Base-by-base conservation (phyloP, 2,888 invertebrate species). In the Tromatobia lineatoria region DNA sequence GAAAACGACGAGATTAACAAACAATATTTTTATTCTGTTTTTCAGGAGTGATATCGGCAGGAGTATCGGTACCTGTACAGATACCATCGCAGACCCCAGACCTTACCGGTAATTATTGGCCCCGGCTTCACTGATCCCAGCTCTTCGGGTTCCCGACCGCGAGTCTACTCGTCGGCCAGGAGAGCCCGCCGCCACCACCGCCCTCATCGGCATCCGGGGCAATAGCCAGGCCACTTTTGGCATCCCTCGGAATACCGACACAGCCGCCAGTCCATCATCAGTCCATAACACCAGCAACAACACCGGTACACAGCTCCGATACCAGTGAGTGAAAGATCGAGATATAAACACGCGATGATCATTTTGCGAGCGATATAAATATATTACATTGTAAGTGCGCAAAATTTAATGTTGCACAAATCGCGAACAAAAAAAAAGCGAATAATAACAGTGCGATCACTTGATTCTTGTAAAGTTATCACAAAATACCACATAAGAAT, bases 41-140 rank as follows among this genome's bases (percentile, higher is more conserved):
- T 94, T 95, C 95, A 98, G 98, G 98, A 93, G 97, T 98, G 90
- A 98, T 98, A 95, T 98, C 98, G 83, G 98, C 98, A 83, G 98
- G 98, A 34, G 98, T 98, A 73, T 98, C 98, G 84, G 98, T 98
- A 75, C 98, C 98, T 67, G 97, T 98, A 86, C 98, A 98, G 95
- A 98, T 98, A 92, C 98, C 98, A 73, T 98, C 97, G 90, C 97
- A 97, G 94, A 96, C 96, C 90, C 96, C 96, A 87, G 97, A 97
- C 94, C 95, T 97, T 93, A 95, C 97, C 89, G 94, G 95, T 85
- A 98, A 97, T 95, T 98, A 98, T 94, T 98, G 98, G 98, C 97
- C 98, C 50, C 95, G 98, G 94, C 96, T 98, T 94, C 98, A 97
- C 96, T 97, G 98, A 98, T 98, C 97, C 94, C 97, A 97, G 96